Base-by-base conservation (phyloP, 2,113 vertebrate species). In the Pseudorectes ferrugineus region DNA sequence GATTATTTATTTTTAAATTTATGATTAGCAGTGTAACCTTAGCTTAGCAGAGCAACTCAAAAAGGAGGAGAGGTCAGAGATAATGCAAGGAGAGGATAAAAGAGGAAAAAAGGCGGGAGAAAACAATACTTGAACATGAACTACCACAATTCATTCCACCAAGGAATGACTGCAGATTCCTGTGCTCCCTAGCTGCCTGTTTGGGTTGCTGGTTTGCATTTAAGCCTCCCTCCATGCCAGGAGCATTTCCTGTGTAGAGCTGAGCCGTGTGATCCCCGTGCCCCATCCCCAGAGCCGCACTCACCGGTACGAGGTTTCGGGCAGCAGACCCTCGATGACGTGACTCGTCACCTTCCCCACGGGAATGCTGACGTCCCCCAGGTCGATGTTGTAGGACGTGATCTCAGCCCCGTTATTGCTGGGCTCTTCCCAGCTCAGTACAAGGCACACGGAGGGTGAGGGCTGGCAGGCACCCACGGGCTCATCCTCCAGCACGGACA, bases 261-360 rank as follows among this genome's bases (percentile, higher is more conserved):
- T 7, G 83, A 65, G 43, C 31, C 4, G 11, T 1, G 23, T 4
- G 29, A 31, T 1, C 43, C 11, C 49, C 20, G 22, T 4, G 24
- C 5, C 25, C 18, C 5, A 5, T 1, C 1, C 16, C 72, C 58
- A 65, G 7, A 4, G 7, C 1, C 4, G 29, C 38, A 96, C 97
- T 97, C 97, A 99, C 99, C 98, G 98, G 98, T 99, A 99, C 6
- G 98, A 98, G 72, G 98, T 99, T 98, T 99, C 99, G 13, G 99
- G 99, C 93, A 99, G 98, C 93, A 99, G 97, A 36, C 98, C 98
- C 10, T 95, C 96, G 43, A 99, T 84, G 22, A 99, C 22, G 2
- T 99, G 97, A 79, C 95, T 98, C 10, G 98, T 99, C 29, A 97
- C 96, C 0, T 97, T 98, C 21, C 98, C 98, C 93, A 99, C 98